phyloP scores from a whole-genome alignment of 2,113 vertebrate species.

The Sarotherodon lohbergeri region DNA sequence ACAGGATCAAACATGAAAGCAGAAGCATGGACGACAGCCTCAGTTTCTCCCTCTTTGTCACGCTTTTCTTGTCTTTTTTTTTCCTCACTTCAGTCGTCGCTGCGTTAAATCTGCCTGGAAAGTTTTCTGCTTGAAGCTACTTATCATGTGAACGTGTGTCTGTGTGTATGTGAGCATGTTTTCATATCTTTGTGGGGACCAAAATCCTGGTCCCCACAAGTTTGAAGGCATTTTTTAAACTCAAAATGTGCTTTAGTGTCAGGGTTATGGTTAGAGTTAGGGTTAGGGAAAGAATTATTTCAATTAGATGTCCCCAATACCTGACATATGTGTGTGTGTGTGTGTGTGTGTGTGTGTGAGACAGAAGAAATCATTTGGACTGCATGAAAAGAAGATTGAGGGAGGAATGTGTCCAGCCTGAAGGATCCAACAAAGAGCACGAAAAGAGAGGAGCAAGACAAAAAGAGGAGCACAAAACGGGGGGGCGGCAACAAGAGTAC shows the following conservation, averaged over 20 bases:
- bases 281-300: background rate
- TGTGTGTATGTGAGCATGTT: background rate
- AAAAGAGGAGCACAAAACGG: background rate
- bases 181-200: background rate
- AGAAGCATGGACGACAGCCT: accelerated
- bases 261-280: background rate
- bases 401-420: background rate
- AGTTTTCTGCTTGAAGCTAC: background rate
- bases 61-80: background rate
- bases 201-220: background rate
- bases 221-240: background rate
- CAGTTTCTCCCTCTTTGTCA: background rate
- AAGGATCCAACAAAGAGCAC: background rate
- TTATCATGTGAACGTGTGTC: background rate
- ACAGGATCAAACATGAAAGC: background rate
- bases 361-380: background rate
- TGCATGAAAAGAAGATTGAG: background rate
- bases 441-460: background rate
- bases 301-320: background rate
- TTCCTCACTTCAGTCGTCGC: background rate
- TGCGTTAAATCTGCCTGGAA: background rate
- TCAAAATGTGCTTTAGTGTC: background rate
- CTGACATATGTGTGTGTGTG: accelerated
- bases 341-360: background rate
- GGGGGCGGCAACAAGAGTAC: background rate